Evolutionary conservation across 1,140 invertebrate species (phyloP).

Genomic region (Bradysia coprophila): DNA sequence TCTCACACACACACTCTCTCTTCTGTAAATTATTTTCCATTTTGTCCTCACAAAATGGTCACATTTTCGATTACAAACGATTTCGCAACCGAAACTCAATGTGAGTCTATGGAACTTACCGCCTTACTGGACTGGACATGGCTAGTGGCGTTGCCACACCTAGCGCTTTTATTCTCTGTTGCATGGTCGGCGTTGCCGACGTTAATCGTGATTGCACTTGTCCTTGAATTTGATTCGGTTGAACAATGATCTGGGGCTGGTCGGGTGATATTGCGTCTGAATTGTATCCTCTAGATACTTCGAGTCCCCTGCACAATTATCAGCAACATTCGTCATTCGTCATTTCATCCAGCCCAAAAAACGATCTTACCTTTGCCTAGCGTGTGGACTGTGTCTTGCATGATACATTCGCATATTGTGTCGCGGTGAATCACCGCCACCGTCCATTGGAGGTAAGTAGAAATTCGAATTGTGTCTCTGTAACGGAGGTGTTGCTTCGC

Average conservation of each 20-base stretch:
- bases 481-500: constrained; percentile 78
- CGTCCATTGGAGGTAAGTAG: constrained; percentile 48
- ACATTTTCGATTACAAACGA: no score
- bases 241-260: constrained; percentile 12
- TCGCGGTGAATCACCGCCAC: constrained; percentile 39
- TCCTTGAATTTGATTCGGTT: constrained; percentile 8
- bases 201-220: constrained; percentile 16
- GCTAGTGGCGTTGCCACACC: constrained; percentile 75
- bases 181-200: constrained; percentile 50
- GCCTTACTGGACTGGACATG: constrained; percentile 64
- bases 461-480: constrained; percentile 85
- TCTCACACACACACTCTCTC: no score
- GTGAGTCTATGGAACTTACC: no score
- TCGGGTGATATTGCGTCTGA: constrained; percentile 44
- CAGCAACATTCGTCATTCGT: not conserved
- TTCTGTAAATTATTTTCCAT: no score
- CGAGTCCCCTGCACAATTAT: constrained; percentile 27
- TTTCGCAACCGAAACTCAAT: no score
- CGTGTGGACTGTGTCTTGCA: constrained; percentile 55
- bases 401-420: constrained; percentile 34
- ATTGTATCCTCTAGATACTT: constrained; percentile 45
- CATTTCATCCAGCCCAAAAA: not conserved
- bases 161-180: constrained; percentile 72
- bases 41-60: no score
- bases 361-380: constrained; percentile 38